phyloP scores from a whole-genome alignment of 37 sponge, comb jelly and placozoan species.

The Axinella damicornis region DNA sequence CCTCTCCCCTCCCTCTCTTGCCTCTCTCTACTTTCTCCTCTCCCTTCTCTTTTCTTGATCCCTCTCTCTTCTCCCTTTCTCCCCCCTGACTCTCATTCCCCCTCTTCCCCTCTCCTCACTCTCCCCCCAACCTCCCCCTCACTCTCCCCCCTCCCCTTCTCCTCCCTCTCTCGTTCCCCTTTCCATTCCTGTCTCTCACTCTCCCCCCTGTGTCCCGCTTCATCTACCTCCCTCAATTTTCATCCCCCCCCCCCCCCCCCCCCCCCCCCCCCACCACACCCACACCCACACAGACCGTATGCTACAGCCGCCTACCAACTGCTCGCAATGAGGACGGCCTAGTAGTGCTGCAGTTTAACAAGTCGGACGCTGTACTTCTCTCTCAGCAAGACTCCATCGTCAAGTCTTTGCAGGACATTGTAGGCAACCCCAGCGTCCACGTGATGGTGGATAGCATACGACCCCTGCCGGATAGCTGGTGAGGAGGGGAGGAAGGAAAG shows the following conservation, averaged over 20 bases:
- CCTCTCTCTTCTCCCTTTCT: not conserved
- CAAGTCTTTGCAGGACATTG: slow-evolving; percentile 41
- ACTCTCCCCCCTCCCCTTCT: no score
- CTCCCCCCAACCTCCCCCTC: not conserved
- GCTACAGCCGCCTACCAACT: slow-evolving; percentile 81
- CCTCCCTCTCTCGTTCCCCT: not conserved
- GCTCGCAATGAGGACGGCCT: slow-evolving; percentile 89
- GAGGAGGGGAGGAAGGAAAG: not conserved
- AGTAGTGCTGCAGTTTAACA: slow-evolving; percentile 79
- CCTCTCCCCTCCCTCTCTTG: no score
- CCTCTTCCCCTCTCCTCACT: not conserved
- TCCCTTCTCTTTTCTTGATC: not conserved
- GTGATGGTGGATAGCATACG: slow-evolving; percentile 73
- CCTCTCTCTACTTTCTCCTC: not conserved
- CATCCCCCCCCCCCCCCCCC: not conserved
- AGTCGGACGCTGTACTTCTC: slow-evolving; percentile 48
- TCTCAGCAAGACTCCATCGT: slow-evolving; percentile 38
- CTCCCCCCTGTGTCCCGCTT: not conserved
- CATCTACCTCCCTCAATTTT: not conserved
- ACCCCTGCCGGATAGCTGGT: slow-evolving; percentile 80
- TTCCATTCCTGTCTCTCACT: not conserved
- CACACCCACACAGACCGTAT: slow-evolving; percentile 67
- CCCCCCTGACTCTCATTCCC: no score
- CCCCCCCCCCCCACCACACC: not conserved
- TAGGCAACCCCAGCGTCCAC: slow-evolving; percentile 31